Percentiles rank a stretch among this genome's conserved stretches.
phyloP scores from a whole-genome alignment of 2,797 vertebrate genomes.

The Staurois parvus region DNA sequence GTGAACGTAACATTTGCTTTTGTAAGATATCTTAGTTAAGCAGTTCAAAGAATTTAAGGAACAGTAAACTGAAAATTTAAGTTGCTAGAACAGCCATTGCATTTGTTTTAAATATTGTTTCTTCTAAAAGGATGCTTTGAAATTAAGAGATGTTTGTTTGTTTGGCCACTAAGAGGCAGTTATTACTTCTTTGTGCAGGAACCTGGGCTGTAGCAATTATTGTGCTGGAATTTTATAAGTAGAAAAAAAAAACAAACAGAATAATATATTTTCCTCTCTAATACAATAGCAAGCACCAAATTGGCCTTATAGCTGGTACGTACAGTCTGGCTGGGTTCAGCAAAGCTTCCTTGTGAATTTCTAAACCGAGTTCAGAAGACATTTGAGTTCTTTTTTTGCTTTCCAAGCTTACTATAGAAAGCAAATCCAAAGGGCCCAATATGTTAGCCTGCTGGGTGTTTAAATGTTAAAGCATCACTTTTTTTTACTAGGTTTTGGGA shows the following conservation, averaged over 20 bases:
- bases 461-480: too few species aligned
- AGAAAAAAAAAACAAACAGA: neutral
- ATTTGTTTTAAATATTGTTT: too few species aligned
- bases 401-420: neutral
- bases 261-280: neutral
- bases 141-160: too few species aligned
- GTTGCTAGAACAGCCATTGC: too few species aligned
- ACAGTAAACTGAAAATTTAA: too few species aligned
- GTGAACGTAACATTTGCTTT: neutral
- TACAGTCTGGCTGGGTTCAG: neutral
- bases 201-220: neutral
- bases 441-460: too few species aligned
- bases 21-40: too few species aligned
- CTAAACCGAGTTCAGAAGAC: neutral
- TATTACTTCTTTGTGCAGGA: neutral
- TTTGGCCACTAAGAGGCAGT: neutral
- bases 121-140: too few species aligned
- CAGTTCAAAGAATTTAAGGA: too few species aligned
- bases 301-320: neutral
- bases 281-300: neutral
- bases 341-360: neutral
- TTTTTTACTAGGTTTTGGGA: too few species aligned
- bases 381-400: neutral
- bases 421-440: too few species aligned
- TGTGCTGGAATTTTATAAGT: neutral